Evolutionary conservation across 2,888 invertebrate species (phyloP), one percentile per base, ranked within the genome.

Genomic region (Acanthosepion lycidas): DNA sequence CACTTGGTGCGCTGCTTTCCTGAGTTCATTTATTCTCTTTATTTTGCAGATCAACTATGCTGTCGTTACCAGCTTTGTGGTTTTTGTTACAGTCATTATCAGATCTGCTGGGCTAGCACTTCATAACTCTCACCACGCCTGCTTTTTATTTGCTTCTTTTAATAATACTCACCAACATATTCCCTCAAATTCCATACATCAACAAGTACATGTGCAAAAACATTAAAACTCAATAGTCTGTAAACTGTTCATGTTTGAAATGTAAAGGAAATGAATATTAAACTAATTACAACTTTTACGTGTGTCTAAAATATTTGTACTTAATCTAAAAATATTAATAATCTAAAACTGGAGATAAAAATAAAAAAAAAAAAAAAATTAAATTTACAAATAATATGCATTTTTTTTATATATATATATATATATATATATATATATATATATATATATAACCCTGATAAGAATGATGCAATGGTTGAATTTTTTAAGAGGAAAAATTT

Each of bases 71-170:
- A 93, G 93, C 49, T 53, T 53, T 93, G 93, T 93, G 93, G 53
- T 93, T 93, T 93, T 93, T 93, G 93, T 93, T 93, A 93, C 26
- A 93, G 93, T 28, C 93, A 93, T 26, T 93, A 93, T 26, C 18
- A 93, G 93, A 49, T 93, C 53, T 93, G 53, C 93, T 93, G 51
- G 93, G 48, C 49, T 93, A 53, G 28, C 93, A 28, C 18, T 53
- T 93, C 49, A n/a, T 93, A 93, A 20, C 78, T 78, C 8, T 78
- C 78, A 78, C 78, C n/a, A 78, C 78, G 33, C 78, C n/a, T 78
- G 78, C 78, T 78, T 78, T n/a, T 78, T 78, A 15, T n/a, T 33
- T 12, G n/a, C 78, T 78, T 78, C n/a, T 78, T 33, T 78, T 33
- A 9, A 23, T 33, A 8, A 26, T n/a, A 26, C 8, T 33, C 4